A percentile compares a stretch with the other conserved stretches of the same genome.
These are phyloP conservation scores for Capitulum mitella DNA, from an alignment of 2,888 invertebrate species.

Conservation along the genomic window DNA sequence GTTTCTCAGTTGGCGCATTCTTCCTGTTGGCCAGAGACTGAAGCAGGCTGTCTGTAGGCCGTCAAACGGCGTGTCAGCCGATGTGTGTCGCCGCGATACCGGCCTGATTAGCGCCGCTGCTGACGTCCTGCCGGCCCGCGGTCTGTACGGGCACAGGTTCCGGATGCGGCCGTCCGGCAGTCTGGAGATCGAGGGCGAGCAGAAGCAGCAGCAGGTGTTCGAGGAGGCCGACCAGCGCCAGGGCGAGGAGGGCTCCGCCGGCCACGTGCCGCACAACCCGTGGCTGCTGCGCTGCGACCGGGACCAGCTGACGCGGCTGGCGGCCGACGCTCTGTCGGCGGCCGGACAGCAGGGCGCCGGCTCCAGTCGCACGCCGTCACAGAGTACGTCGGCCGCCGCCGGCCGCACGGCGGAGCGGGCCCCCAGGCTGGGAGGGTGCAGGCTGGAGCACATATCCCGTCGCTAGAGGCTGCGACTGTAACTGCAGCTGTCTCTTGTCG, in stretches of 20 bases:
- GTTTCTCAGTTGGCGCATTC: too few species aligned
- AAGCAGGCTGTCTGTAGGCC: too few species aligned
- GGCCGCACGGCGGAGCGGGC: not conserved
- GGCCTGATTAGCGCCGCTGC: too few species aligned
- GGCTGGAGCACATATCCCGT: too few species aligned
- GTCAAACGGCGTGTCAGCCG: too few species aligned
- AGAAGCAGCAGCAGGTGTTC: constrained; percentile 26
- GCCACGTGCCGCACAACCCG: constrained; percentile 45
- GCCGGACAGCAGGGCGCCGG: not conserved
- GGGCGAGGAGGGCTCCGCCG: constrained; percentile 37
- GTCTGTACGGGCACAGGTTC: too few species aligned
- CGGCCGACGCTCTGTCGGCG: constrained; percentile 29
- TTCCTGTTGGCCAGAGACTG: too few species aligned
- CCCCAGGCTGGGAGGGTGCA: too few species aligned
- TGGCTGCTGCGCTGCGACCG: constrained; percentile 51
- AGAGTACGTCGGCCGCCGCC: not conserved
- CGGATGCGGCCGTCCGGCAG: constrained; percentile 44
- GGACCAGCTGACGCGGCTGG: constrained; percentile 45
- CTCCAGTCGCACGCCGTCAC: not conserved
- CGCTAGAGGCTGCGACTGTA: too few species aligned
- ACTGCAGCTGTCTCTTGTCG: too few species aligned
- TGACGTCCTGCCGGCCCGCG: too few species aligned
- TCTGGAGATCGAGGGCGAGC: constrained; percentile 41
- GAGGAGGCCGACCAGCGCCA: constrained; percentile 30
- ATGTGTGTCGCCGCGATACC: too few species aligned